Base-by-base conservation (phyloP, 2,888 invertebrate species). In the Macrosoma leucophasiata region DNA sequence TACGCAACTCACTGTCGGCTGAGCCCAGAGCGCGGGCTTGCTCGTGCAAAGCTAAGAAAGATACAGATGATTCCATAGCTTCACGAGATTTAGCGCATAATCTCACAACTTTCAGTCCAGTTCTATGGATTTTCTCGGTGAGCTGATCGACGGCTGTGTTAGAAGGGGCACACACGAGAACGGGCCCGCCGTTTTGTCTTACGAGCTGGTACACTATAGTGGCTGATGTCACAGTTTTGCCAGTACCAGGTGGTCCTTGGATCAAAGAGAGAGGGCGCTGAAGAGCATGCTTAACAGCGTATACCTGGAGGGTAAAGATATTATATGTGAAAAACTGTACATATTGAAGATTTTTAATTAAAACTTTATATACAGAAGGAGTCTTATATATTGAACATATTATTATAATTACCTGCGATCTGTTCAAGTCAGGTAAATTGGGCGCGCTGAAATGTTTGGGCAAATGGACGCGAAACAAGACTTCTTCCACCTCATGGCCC, bases 81-180 rank as follows among this genome's bases (percentile, higher is more conserved):
- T 99, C 99, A 15, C 99, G 89, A 0, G 97, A 97, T 72, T 99
- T 98, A 15, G 99, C 98, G 76, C 98, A 98, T 6, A 99, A 87
- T 1, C 99, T 87, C 2, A 99, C 97, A 3, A 88, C 88, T 77
- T 97, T 98, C 21, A 99, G 85, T 27, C 98, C 98, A 4, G 98
- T 98, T 48, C 92, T 89, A 72, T 99, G 98, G 33, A 99, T 98
- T 75, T 99, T 99, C 72, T 98, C 98, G 0, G 99, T 98, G 10
- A 99, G 86, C 62, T 99, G 99, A 74, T 99, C 99, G 0, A 99
- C 99, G 13, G 99, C 99, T 1, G 98, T 99, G 75, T 99, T 99
- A 40, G 97, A 97, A 0, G 99, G 99, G 0, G 99, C 98, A 69
- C 99, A 99, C 0, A 99, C 99, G 2, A 99, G 86, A 0, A 99